Base-by-base conservation (phyloP, 2,888 invertebrate genomes). In the Thereva unica region DNA sequence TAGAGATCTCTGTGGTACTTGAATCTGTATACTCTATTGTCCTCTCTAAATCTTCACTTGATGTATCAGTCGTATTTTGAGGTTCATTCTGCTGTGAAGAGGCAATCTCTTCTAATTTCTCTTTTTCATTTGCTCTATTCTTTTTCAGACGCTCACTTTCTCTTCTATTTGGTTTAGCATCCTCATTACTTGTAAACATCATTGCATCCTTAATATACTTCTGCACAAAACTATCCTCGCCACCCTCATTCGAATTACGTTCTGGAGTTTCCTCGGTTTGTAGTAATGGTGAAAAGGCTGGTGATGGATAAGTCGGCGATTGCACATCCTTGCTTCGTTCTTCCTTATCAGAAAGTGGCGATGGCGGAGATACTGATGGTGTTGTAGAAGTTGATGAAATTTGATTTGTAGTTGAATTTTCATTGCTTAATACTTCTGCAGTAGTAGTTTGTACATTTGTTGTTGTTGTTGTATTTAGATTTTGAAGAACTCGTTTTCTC, bases 401-500 rank as follows among this genome's bases (percentile, higher is more conserved):
- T 23, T 23, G 23, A 23, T 23, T 23, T 1, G 23, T 2, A 23
- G 1, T 23, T 23, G 23, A 23, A 23, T 2, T 23, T 23, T 23
- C 23, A 23, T 23, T 23, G 23, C 23, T 23, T 23, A 23, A 23
- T 23, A 23, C 2, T 23, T 23, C 23, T 23, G 2, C 23, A 23
- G 1, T 23, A 8, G 5, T 4, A 5, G 10, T 7, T 55, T 38
- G 55, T 12, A 10, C 10, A 3, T 41, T 42, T 10, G 38, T 49
- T 47, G 23, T 45, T 57, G 40, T 44, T 42, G 37, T 55, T 10
- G 52, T n/a, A 35, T 34, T 35, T 3, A 50, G n/a, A 10, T 41
- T 9, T 42, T 47, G 64, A 34, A 64, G 8, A n/a, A 71, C 64
- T 45, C 73, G 71, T 57, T 74, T 75, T 6, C 74, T 72, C 10